Evolutionary conservation across 2,888 invertebrate genomes (phyloP).

Genomic region (Elysia crispata): DNA sequence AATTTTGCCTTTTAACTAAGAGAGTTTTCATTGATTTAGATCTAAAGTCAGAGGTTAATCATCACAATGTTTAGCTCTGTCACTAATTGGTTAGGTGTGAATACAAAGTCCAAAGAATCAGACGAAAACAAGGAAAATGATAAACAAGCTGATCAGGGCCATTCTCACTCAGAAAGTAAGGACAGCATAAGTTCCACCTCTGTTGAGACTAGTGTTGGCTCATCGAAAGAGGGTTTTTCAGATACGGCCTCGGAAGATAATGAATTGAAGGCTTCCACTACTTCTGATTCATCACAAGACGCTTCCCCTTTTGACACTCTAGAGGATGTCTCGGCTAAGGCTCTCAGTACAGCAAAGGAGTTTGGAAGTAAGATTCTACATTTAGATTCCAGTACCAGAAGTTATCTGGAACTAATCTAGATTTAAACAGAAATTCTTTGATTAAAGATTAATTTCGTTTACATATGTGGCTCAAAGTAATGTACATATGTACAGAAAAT

Average conservation of each 20-base stretch:
- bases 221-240: slow-evolving; percentile 50
- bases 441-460: no score
- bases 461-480: no score
- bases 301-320: slow-evolving; percentile 64
- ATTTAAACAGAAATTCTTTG: no score
- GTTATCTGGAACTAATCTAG: no score
- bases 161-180: slow-evolving; percentile 50
- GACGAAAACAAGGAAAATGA: slow-evolving; percentile 58
- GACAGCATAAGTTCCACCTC: slow-evolving; percentile 55
- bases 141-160: slow-evolving; percentile 16
- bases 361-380: slow-evolving; percentile 73
- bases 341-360: slow-evolving; percentile 74
- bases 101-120: slow-evolving; percentile 60
- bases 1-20: no score
- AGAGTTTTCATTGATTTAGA: no score
- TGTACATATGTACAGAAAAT: no score
- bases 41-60: no score
- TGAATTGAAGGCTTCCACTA: slow-evolving; percentile 48
- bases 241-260: slow-evolving; percentile 51
- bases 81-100: slow-evolving; percentile 69
- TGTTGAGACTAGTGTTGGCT: slow-evolving; percentile 52
- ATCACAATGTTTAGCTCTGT: slow-evolving; percentile 68
- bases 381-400: neutral
- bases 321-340: slow-evolving; percentile 74
- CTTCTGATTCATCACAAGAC: slow-evolving; percentile 56